Percentiles rank a stretch among this genome's conserved stretches.
Conservation (phyloP, 2,113 vertebrate genomes). For the Planiliza haematocheilus region DNA sequence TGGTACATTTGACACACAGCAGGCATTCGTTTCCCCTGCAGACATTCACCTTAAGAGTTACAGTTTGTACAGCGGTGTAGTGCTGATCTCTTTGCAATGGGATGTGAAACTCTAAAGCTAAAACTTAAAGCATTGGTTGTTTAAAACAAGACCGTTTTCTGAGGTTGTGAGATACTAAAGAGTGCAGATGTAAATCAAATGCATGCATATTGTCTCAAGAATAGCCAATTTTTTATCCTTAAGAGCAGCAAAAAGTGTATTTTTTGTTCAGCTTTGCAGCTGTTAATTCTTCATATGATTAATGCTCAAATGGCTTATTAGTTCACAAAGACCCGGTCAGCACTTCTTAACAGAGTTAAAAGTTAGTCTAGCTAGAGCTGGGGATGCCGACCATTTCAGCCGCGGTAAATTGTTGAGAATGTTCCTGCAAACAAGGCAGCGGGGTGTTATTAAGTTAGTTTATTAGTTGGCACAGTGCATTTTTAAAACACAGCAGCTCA, state of each 20-base stretch:
- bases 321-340: constrained; percentile 28
- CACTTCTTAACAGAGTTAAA: neutral
- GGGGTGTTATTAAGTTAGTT: too few species aligned
- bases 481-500: too few species aligned
- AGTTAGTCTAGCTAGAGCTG: too few species aligned
- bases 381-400: too few species aligned
- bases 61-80: neutral
- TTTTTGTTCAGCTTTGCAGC: constrained; percentile 17
- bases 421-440: neutral
- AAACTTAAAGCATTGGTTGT: neutral
- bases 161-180: neutral
- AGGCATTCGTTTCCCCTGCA: neutral
- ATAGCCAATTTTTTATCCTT: neutral
- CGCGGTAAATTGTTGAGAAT: too few species aligned
- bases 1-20: neutral
- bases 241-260: neutral
- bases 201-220: constrained; percentile 2
- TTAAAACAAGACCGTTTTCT: neutral
- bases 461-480: too few species aligned
- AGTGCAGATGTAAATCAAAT: neutral
- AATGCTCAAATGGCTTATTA: constrained; percentile 7
- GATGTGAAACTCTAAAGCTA: neutral
- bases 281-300: constrained; percentile 6
- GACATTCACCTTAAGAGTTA: neutral
- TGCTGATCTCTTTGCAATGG: neutral